phyloP scores from a whole-genome alignment of 1,140 invertebrate genomes.

The Mizuhopecten yessoensis region DNA sequence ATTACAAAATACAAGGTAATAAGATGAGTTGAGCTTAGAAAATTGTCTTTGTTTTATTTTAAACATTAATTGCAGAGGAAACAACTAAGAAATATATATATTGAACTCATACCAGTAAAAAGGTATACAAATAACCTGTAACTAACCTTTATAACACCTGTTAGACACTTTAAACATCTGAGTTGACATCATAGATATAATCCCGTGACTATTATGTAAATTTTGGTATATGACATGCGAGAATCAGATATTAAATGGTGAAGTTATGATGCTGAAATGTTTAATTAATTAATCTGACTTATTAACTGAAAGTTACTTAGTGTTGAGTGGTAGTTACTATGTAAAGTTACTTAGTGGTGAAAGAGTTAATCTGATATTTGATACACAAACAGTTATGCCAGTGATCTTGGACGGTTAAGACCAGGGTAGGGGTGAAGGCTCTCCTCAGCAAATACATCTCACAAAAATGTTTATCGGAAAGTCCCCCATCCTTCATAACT shows the following conservation, averaged over 20 bases:
- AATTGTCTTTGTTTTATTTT: constrained; percentile 1
- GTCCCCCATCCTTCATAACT: no score
- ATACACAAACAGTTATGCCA: no score
- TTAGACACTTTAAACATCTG: background rate
- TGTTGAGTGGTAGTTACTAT: background rate
- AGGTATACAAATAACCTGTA: background rate
- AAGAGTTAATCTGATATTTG: no score
- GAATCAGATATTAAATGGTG: background rate
- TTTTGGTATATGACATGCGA: background rate
- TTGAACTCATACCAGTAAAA: background rate
- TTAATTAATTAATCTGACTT: background rate
- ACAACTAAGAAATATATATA: no score
- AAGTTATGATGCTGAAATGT: background rate
- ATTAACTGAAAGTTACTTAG: constrained; percentile 11
- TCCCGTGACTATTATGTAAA: background rate
- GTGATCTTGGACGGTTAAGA: no score
- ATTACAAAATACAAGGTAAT: no score
- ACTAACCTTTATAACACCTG: background rate
- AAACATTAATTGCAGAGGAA: background rate
- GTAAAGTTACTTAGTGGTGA: background rate
- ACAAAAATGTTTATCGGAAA: no score
- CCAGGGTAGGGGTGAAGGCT: no score
- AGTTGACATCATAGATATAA: background rate
- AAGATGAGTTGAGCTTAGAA: background rate
- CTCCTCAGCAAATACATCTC: no score